These are phyloP conservation scores for Parapsyche elsis DNA, from an alignment of 1,140 invertebrate genomes.

Conservation along the genomic window DNA sequence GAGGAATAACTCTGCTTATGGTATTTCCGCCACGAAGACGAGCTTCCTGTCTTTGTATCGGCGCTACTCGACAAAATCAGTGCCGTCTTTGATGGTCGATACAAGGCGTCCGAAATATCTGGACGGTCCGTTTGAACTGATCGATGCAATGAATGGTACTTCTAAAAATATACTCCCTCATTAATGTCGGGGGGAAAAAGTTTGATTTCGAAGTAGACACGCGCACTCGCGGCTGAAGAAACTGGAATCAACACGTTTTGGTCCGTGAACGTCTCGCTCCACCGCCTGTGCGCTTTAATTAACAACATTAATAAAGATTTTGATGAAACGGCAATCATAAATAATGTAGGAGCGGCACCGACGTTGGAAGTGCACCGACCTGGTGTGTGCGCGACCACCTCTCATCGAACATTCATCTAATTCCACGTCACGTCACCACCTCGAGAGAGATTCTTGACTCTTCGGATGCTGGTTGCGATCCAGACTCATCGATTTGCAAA, in stretches of 20 bases:
- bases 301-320: slow-evolving; percentile 31
- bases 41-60: background rate
- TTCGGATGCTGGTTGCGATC: too few relatives aligned
- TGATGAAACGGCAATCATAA: slow-evolving; percentile 15
- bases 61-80: background rate
- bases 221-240: background rate
- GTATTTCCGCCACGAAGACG: slow-evolving; percentile 18
- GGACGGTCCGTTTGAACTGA: too few relatives aligned
- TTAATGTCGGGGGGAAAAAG: too few relatives aligned
- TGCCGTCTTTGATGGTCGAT: too few relatives aligned
- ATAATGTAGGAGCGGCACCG: background rate
- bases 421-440: too few relatives aligned
- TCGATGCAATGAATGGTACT: too few relatives aligned
- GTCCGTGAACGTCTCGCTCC: slow-evolving; percentile 18
- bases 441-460: too few relatives aligned
- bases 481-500: slow-evolving; percentile 20
- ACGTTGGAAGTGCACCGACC: background rate
- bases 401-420: too few relatives aligned
- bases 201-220: background rate
- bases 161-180: too few relatives aligned
- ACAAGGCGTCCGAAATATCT: background rate
- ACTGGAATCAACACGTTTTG: background rate
- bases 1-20: background rate
- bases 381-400: too few relatives aligned
- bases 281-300: slow-evolving; percentile 22